Percentiles rank a stretch among this genome's conserved stretches.
These are phyloP conservation scores for Amphimedon queenslandica DNA, from an alignment of 37 sponge, comb jelly and placozoan species.

Conservation along the genomic window DNA sequence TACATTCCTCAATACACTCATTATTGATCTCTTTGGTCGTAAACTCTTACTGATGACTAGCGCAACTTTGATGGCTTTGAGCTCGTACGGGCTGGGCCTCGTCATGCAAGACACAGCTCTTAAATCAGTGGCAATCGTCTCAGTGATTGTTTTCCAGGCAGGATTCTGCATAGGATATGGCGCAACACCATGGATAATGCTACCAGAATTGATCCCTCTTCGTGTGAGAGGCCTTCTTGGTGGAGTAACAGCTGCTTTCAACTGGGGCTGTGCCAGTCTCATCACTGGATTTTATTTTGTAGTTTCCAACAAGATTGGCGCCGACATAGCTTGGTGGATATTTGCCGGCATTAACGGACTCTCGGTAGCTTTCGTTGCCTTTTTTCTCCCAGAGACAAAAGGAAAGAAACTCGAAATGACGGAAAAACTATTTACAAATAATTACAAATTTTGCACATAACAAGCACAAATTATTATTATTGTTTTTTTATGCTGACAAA, in stretches of 20 bases:
- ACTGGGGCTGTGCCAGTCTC: background rate
- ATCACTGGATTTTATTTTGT: conserved; percentile 7
- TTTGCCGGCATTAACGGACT: conserved; percentile 18
- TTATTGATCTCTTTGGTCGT: conserved; percentile 61
- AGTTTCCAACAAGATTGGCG: background rate
- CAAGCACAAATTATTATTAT: too few species aligned
- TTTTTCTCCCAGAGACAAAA: conserved; percentile 70
- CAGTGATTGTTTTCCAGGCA: conserved; percentile 12
- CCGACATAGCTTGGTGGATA: conserved; percentile 7
- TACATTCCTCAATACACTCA: conserved; percentile 27
- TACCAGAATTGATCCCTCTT: conserved; percentile 35
- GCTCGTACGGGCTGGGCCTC: conserved; percentile 3
- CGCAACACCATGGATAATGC: conserved; percentile 43
- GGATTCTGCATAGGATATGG: conserved; percentile 51
- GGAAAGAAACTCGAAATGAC: conserved; percentile 55
- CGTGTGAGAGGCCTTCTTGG: conserved; percentile 16
- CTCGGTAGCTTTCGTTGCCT: conserved; percentile 29
- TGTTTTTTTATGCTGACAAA: too few species aligned
- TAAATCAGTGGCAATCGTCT: conserved; percentile 11
- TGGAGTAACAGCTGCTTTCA: conserved; percentile 22
- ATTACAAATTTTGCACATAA: too few species aligned
- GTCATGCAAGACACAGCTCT: conserved; percentile 14
- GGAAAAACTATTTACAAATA: conserved; percentile 26
- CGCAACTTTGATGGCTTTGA: conserved; percentile 17
- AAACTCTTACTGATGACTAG: conserved; percentile 51